Evolutionary conservation across 2,113 vertebrate species (phyloP).

Genomic region (Petrocephalus zakoni): DNA sequence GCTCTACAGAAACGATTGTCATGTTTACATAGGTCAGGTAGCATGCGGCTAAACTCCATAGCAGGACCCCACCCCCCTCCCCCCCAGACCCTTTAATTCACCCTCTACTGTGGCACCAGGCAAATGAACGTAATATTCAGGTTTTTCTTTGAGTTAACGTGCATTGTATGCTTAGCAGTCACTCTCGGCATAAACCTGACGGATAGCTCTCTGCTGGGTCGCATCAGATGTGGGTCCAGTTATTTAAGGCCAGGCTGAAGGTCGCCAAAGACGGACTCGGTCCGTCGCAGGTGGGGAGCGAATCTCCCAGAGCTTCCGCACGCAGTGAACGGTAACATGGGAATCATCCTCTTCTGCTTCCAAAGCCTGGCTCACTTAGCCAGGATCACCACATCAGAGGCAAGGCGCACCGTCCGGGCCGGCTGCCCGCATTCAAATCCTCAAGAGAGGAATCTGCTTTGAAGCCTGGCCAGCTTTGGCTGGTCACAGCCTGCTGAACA

Average conservation of each 20-base stretch:
- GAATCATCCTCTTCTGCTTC: not conserved
- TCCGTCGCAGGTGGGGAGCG: not conserved
- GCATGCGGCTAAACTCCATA: not conserved
- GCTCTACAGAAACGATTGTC: conserved; percentile 18
- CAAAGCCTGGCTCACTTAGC: not conserved
- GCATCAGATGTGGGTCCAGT: not conserved
- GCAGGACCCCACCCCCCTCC: not conserved
- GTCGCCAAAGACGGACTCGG: not conserved
- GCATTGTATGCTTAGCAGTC: not conserved
- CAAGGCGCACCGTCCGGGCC: not conserved
- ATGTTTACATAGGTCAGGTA: conserved; percentile 27
- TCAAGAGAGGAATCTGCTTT: not conserved
- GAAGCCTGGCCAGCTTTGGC: not conserved
- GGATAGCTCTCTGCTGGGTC: not conserved
- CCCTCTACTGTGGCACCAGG: not conserved
- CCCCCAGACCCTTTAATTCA: conserved; percentile 2
- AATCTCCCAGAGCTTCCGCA: not conserved
- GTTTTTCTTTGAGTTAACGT: not conserved
- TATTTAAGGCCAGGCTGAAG: not conserved
- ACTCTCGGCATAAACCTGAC: not conserved
- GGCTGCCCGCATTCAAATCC: not conserved
- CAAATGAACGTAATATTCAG: conserved; percentile 4
- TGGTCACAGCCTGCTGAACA: not conserved
- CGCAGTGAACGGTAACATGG: not conserved
- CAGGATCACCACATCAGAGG: not conserved